Percentiles rank a stretch among this genome's conserved stretches.
Conservation (phyloP, 2,888 invertebrate species). For the Trissoscelio sp. region DNA sequence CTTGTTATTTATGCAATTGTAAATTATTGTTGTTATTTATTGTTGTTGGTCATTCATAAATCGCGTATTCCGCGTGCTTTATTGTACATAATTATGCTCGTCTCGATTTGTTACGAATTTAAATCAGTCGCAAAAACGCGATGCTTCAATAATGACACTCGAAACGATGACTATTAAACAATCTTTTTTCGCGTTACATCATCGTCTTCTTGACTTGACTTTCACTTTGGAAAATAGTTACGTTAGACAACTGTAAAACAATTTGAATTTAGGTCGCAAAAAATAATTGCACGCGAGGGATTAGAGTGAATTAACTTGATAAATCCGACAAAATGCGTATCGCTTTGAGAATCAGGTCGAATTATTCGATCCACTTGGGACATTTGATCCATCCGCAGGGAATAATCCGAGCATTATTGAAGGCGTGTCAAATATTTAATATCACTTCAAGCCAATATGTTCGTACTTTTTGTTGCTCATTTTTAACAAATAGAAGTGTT, state of each 20-base stretch:
- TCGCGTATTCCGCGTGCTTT: slow-evolving; percentile 5
- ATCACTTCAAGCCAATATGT: slow-evolving; percentile 16
- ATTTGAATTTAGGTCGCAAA: slow-evolving; percentile 12
- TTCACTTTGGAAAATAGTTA: slow-evolving; percentile 29
- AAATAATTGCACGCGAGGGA: slow-evolving; percentile 15
- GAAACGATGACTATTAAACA: slow-evolving; percentile 30
- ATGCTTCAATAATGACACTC: slow-evolving; percentile 21
- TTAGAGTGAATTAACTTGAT: slow-evolving; percentile 7
- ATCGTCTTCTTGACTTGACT: slow-evolving; percentile 14
- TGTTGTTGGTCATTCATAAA: slow-evolving; percentile 18
- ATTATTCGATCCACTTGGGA: slow-evolving; percentile 59
- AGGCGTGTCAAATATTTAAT: slow-evolving; percentile 57
- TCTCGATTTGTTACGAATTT: slow-evolving; percentile 39
- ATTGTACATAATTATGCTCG: slow-evolving; percentile 29
- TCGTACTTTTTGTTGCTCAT: not conserved
- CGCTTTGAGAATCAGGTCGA: slow-evolving; percentile 51
- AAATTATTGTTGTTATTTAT: slow-evolving; percentile 43
- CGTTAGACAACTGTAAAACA: not conserved
- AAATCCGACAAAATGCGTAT: slow-evolving; percentile 22
- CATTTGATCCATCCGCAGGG: slow-evolving; percentile 49
- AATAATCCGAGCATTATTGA: slow-evolving; percentile 55
- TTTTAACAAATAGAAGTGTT: not conserved
- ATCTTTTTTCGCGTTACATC: slow-evolving; percentile 28
- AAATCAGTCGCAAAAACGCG: slow-evolving; percentile 17
- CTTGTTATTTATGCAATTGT: slow-evolving; percentile 36